Conservation (phyloP, 1,140 invertebrate species). For the Akabosia matsudoensis region DNA sequence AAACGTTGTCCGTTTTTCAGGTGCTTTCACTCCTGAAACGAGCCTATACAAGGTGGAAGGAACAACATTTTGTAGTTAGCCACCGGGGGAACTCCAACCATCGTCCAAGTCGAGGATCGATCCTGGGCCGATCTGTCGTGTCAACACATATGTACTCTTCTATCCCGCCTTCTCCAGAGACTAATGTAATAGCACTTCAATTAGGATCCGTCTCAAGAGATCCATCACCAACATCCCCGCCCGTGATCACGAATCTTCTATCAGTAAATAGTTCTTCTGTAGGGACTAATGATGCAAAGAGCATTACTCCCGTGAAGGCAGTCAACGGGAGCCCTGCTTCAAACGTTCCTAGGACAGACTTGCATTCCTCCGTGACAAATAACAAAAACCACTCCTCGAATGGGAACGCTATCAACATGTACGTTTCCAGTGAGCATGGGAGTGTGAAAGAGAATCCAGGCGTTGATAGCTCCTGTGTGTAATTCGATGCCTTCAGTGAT, state of each 20-base stretch:
- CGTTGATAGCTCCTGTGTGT: neutral
- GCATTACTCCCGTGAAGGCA: too few species aligned
- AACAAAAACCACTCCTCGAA: neutral
- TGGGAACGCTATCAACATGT: constrained; percentile 17
- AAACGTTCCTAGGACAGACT: neutral
- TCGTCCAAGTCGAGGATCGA: constrained; percentile 36
- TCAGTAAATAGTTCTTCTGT: neutral
- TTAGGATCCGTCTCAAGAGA: neutral
- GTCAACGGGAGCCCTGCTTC: neutral
- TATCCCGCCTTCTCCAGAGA: constrained; percentile 43
- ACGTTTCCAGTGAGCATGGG: constrained; percentile 13
- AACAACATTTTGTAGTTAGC: constrained; percentile 29
- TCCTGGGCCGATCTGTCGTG: constrained; percentile 38
- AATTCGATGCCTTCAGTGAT: neutral
- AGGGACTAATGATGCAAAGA: too few species aligned
- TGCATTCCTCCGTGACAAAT: neutral
- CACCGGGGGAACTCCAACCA: constrained; percentile 11
- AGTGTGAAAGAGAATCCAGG: constrained; percentile 2
- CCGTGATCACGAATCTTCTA: neutral
- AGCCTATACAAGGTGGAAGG: constrained; percentile 43
- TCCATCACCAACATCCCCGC: constrained; percentile 1
- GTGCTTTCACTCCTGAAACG: constrained; percentile 46
- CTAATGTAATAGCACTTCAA: constrained; percentile 23
- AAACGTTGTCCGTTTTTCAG: constrained; percentile 33
- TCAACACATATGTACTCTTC: constrained; percentile 44